Base-by-base conservation (phyloP, 2,888 invertebrate species). In the Scrobipalpa costella region DNA sequence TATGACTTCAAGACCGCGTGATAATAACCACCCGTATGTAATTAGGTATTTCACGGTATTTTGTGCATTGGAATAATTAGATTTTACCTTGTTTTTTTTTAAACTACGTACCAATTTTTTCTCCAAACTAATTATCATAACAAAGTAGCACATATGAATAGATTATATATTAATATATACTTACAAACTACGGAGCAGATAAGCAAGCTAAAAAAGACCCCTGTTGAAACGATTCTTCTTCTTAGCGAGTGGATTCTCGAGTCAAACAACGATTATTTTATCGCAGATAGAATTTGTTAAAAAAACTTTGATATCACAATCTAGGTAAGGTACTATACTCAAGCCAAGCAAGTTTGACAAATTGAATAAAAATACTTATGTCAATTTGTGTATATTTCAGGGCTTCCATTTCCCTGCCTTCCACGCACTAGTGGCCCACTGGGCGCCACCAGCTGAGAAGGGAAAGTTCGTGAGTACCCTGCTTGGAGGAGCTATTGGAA, bases 401-500 rank as follows among this genome's bases (percentile, higher is more conserved):
- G 95, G 94, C 27, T 87, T 93, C 52, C 80, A 93, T 0, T 95
- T 94, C 73, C 95, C 95, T 0, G 90, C 94, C 0, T 81, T 94
- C 11, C 94, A 95, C 72, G 93, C 93, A 0, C 75, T 95, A 65
- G 93, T 95, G 8, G 94, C 95, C 0, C 93, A 93, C 73, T 95
- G 95, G 95, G 92, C 95, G 0, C 95, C 95, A 0, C 95, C 95
- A 0, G 88, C 92, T 11, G 95, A 95, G 79, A 95, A 94, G 79
- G 94, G 95, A 7, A 94, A 94, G 77, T 95, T 95, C 71, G 92
- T 95, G 2, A 94, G 94, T 74, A 83, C 89, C 0, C 69, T 91
- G 50, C 92, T 95, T 71, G 95, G 95, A 0, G 95, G 95, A 3
- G 94, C 95, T 0, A 94, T 95, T 61, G 95, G 94, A 1, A 95